A percentile compares a stretch with the other conserved stretches of the same genome.
Evolutionary conservation across 2,797 vertebrate genomes (phyloP).

Genomic region (Lepilemur septentrionalis): DNA sequence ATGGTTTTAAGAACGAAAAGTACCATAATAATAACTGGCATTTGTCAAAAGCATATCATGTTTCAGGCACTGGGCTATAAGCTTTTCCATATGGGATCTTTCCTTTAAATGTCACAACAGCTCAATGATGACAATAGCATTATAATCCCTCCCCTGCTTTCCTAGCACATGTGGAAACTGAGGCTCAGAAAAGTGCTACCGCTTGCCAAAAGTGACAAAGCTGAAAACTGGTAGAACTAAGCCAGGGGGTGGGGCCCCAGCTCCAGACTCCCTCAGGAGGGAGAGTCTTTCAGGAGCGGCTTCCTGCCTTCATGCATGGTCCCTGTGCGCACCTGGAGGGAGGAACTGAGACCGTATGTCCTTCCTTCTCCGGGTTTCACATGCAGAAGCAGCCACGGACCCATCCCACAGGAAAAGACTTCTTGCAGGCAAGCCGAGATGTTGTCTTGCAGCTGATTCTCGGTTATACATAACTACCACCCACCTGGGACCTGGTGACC

Average conservation of each 20-base stretch:
- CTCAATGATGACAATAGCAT: background rate
- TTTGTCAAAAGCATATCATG: background rate
- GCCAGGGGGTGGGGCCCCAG: background rate
- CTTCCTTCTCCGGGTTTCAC: background rate
- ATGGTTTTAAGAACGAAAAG: background rate
- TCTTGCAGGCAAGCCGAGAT: background rate
- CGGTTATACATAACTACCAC: background rate
- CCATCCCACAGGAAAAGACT: background rate
- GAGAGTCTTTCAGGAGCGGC: background rate
- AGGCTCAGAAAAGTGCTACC: background rate
- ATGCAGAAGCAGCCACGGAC: background rate
- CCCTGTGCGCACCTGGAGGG: no score
- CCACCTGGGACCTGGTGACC: background rate
- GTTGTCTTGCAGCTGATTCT: background rate
- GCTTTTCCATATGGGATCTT: background rate
- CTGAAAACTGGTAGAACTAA: background rate
- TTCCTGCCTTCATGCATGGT: background rate
- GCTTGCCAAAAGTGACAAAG: background rate
- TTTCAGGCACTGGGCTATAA: background rate
- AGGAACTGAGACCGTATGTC: fast-evolving
- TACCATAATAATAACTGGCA: background rate
- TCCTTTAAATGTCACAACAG: background rate
- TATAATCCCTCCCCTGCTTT: background rate
- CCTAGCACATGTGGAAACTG: background rate
- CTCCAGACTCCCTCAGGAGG: background rate